Evolutionary conservation across 2,113 vertebrate species (phyloP).

Genomic region (Albula goreensis): DNA sequence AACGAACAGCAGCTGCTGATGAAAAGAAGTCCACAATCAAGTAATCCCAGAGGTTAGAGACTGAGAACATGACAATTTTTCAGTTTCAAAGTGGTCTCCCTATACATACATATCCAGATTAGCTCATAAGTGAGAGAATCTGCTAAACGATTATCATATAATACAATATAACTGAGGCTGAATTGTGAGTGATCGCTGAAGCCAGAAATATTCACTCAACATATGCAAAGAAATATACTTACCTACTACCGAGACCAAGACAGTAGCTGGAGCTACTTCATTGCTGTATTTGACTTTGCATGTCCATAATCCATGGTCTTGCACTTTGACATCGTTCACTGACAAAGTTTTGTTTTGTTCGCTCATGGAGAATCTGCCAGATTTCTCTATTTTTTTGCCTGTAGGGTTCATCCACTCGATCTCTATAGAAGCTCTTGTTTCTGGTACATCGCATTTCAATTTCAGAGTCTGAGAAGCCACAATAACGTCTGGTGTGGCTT

Average conservation of each 20-base stretch:
- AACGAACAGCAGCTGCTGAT: too few relatives aligned
- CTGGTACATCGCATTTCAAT: slow-evolving; percentile 36
- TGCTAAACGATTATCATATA: too few relatives aligned
- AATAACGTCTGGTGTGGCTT: background rate
- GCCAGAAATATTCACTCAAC: too few relatives aligned
- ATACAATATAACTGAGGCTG: too few relatives aligned
- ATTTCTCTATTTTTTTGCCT: accelerated
- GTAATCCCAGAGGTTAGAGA: too few relatives aligned
- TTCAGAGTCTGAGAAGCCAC: background rate
- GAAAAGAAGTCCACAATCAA: too few relatives aligned
- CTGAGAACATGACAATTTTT: too few relatives aligned
- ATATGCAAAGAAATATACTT: slow-evolving; percentile 27
- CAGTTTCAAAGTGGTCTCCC: too few relatives aligned
- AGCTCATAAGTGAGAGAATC: too few relatives aligned
- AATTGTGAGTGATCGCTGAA: too few relatives aligned
- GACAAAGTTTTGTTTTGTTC: accelerated
- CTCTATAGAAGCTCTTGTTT: accelerated
- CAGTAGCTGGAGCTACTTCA: accelerated
- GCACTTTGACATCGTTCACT: accelerated
- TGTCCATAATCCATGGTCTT: slow-evolving; percentile 55
- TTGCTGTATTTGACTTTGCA: slow-evolving; percentile 27
- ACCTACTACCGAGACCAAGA: slow-evolving; percentile 56
- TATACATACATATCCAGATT: too few relatives aligned
- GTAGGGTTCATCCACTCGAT: slow-evolving; percentile 49
- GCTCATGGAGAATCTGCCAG: too few relatives aligned